phyloP scores from a whole-genome alignment of 2,797 vertebrate genomes.

The Clarias laeviceps region DNA sequence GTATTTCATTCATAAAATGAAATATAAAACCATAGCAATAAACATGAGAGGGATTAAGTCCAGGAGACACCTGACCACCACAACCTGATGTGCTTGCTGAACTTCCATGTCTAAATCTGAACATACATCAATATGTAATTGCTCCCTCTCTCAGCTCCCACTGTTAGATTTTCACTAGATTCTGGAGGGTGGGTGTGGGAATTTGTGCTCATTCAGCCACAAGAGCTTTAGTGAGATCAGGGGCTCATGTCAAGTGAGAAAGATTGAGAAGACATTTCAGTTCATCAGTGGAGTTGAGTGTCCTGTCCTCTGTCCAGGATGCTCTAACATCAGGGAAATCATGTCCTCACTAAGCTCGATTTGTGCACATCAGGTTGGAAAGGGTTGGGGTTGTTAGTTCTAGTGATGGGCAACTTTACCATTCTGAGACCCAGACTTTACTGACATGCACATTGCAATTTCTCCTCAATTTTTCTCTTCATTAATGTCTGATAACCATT shows the following conservation, averaged over 20 bases:
- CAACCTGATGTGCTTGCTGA: too few species aligned
- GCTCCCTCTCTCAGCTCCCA: not conserved
- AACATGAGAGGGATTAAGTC: not conserved
- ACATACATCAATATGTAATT: not conserved
- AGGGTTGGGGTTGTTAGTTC: not conserved
- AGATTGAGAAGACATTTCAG: not conserved
- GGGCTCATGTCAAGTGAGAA: not conserved
- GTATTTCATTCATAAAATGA: not conserved
- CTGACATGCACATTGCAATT: too few species aligned
- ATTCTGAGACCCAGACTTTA: too few species aligned
- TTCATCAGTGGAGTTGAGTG: not conserved
- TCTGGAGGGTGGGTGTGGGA: not conserved
- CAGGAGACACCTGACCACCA: too few species aligned
- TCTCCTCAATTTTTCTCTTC: too few species aligned
- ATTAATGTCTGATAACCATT: too few species aligned
- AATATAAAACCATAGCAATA: not conserved
- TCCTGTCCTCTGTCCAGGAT: not conserved
- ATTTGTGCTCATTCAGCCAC: not conserved
- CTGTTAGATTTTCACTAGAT: not conserved
- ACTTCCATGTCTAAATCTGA: too few species aligned
- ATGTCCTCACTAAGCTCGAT: not conserved
- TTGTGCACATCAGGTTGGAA: not conserved
- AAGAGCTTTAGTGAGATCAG: not conserved
- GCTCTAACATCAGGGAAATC: not conserved
- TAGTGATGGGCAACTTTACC: not conserved